Evolutionary conservation across 2,888 invertebrate species (phyloP).

Genomic region (Operophtera brumata): DNA sequence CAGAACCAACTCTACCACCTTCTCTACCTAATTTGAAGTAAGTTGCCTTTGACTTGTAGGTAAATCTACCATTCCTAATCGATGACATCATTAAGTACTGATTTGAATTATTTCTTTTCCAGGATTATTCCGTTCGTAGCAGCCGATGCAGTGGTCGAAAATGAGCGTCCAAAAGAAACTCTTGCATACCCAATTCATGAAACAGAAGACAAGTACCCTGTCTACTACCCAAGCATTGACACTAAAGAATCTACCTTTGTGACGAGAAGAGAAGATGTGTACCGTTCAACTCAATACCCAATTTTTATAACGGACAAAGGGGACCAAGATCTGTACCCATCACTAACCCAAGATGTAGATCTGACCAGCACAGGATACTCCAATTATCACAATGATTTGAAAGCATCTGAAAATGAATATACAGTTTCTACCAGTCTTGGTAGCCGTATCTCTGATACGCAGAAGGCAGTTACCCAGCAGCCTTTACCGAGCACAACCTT

Average conservation of each 20-base stretch:
- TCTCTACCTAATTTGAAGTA: slow-evolving; percentile 90
- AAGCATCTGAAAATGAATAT: slow-evolving; percentile 46
- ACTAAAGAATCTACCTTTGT: slow-evolving; percentile 47
- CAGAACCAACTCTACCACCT: slow-evolving; percentile 87
- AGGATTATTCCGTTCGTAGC: slow-evolving; percentile 94
- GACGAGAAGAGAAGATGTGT: slow-evolving; percentile 56
- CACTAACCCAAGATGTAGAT: slow-evolving; percentile 44
- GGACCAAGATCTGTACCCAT: slow-evolving; percentile 41
- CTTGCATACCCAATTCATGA: slow-evolving; percentile 57
- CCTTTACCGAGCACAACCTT: slow-evolving; percentile 54
- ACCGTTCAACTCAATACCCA: slow-evolving; percentile 65
- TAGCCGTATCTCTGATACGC: slow-evolving; percentile 38
- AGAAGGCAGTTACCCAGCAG: slow-evolving; percentile 45
- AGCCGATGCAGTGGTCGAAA: slow-evolving; percentile 88
- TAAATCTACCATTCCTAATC: background rate
- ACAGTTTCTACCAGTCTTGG: slow-evolving; percentile 50
- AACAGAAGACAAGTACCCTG: slow-evolving; percentile 68
- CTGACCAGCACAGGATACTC: slow-evolving; percentile 44
- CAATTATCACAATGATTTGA: slow-evolving; percentile 40
- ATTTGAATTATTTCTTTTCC: slow-evolving; percentile 41
- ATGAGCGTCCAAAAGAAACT: slow-evolving; percentile 64
- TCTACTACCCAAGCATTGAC: slow-evolving; percentile 58
- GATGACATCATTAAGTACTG: background rate
- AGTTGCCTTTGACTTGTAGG: slow-evolving; percentile 33
- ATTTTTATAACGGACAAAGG: slow-evolving; percentile 61